Evolutionary conservation across 2,113 vertebrate species (phyloP).

Genomic region (Neolamprologus modestus): DNA sequence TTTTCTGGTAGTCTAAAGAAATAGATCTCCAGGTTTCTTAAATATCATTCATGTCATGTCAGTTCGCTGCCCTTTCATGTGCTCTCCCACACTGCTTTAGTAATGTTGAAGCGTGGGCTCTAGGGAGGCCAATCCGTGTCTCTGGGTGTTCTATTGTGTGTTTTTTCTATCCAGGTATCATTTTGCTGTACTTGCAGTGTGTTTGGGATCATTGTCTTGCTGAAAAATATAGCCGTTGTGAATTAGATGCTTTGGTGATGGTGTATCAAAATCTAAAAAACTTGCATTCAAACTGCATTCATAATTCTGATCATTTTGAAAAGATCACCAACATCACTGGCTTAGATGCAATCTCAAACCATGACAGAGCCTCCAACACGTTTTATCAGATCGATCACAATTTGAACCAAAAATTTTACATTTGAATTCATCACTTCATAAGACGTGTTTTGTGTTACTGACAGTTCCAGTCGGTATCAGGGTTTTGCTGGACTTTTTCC

Average conservation of each 20-base stretch:
- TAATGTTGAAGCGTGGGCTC: background rate
- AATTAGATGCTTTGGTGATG: background rate
- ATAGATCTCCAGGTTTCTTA: background rate
- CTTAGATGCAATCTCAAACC: background rate
- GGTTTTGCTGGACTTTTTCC: background rate
- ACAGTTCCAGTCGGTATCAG: background rate
- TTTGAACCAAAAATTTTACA: background rate
- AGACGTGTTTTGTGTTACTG: background rate
- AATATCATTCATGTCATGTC: background rate
- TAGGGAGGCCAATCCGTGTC: background rate
- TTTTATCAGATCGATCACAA: background rate
- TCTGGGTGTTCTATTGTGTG: background rate
- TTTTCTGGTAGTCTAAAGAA: background rate
- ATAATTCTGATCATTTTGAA: background rate
- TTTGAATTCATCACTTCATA: background rate
- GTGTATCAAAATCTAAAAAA: background rate
- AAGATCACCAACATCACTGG: background rate
- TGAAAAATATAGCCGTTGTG: background rate
- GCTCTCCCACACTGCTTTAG: background rate
- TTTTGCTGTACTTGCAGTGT: background rate
- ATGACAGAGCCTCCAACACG: background rate
- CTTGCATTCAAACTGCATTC: background rate
- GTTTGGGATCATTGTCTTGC: background rate
- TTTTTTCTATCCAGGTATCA: background rate
- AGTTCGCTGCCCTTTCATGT: background rate